These are phyloP conservation scores for Hypsibius dujardini DNA, from an alignment of 1,140 invertebrate genomes.

Conservation along the genomic window DNA sequence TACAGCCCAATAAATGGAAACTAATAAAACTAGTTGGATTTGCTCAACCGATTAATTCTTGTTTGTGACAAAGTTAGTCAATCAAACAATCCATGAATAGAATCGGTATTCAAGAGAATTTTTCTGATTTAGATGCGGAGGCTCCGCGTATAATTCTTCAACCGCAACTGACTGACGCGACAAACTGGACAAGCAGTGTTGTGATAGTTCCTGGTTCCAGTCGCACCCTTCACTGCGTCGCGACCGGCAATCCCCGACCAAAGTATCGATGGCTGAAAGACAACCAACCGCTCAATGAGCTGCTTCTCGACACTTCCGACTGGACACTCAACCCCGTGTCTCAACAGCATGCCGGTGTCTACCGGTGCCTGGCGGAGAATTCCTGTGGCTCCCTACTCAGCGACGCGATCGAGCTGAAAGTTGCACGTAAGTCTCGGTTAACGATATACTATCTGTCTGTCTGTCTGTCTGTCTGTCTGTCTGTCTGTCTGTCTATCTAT, in stretches of 20 bases:
- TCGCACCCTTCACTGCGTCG: slow-evolving; percentile 25
- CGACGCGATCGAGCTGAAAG: slow-evolving; percentile 61
- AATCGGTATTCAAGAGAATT: too few species aligned
- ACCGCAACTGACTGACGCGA: too few species aligned
- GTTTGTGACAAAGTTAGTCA: too few species aligned
- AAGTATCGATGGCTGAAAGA: slow-evolving; percentile 77
- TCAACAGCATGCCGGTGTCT: slow-evolving; percentile 59
- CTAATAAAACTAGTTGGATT: too few species aligned
- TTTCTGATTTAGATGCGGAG: too few species aligned
- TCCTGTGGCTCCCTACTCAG: slow-evolving; percentile 73
- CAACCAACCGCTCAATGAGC: slow-evolving; percentile 33
- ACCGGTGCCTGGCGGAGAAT: slow-evolving; percentile 74
- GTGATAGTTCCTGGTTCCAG: slow-evolving; percentile 20
- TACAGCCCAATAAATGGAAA: too few species aligned
- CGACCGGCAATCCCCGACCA: slow-evolving; percentile 55
- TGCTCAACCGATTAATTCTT: too few species aligned
- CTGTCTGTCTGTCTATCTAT: too few species aligned
- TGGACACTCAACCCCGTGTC: slow-evolving; percentile 53
- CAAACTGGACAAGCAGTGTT: not conserved
- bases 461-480: too few species aligned
- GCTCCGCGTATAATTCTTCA: too few species aligned
- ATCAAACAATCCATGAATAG: too few species aligned
- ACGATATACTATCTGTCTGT: too few species aligned
- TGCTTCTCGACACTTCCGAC: slow-evolving; percentile 47
- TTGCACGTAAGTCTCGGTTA: slow-evolving; percentile 50